Conservation (phyloP, 2,113 vertebrate genomes). For the Leptobrachium leishanense region DNA sequence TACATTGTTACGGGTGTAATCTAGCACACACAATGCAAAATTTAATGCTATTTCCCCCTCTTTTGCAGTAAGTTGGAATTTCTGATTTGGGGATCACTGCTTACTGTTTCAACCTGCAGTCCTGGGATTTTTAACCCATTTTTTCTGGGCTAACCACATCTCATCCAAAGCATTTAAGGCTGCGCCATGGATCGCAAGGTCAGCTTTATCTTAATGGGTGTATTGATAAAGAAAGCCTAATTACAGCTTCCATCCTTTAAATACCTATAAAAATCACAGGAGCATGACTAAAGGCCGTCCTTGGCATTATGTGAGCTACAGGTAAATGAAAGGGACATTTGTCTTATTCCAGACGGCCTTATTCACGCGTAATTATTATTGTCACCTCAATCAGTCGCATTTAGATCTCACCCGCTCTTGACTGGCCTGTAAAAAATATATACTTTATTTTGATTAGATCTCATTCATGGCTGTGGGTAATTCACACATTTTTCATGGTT, state of each 20-base stretch:
- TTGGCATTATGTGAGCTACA: neutral
- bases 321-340: neutral
- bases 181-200: neutral
- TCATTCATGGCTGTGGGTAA: too few relatives aligned
- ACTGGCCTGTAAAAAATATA: too few relatives aligned
- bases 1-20: too few relatives aligned
- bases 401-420: too few relatives aligned
- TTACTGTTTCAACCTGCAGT: neutral
- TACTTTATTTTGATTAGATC: too few relatives aligned
- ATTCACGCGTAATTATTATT: neutral
- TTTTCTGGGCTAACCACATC: neutral
- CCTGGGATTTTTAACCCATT: neutral
- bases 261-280: neutral
- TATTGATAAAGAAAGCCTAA: neutral
- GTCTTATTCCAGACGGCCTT: neutral
- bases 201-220: neutral
- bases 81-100: neutral
- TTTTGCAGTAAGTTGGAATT: too few relatives aligned
- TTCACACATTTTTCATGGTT: too few relatives aligned
- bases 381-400: too few relatives aligned
- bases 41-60: too few relatives aligned
- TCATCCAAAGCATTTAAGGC: neutral
- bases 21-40: too few relatives aligned
- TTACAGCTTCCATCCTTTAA: neutral
- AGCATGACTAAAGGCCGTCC: neutral